These are phyloP conservation scores for Nothobranchius kuhntae DNA, from an alignment of 2,113 vertebrate genomes.

Conservation along the genomic window DNA sequence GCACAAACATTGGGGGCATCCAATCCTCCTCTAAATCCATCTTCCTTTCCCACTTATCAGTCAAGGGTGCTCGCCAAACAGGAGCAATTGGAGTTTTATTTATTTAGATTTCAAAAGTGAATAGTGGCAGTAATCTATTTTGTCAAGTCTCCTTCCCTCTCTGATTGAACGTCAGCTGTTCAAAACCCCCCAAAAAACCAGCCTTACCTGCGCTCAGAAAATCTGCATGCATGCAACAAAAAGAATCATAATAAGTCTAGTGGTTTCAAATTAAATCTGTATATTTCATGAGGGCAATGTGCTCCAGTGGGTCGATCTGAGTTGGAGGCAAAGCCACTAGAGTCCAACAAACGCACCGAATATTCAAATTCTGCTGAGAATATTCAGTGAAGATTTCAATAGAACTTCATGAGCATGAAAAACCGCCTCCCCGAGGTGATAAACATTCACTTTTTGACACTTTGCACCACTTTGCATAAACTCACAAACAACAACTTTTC, in stretches of 20 bases:
- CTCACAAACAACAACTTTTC: not conserved
- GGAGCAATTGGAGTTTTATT: constrained; percentile 48
- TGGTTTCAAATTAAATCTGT: constrained; percentile 21
- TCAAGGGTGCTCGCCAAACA: constrained; percentile 51
- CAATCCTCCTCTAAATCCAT: constrained; percentile 62
- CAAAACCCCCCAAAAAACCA: not conserved
- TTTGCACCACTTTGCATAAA: constrained; percentile 16
- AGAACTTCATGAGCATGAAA: constrained; percentile 25
- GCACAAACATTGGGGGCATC: constrained; percentile 62
- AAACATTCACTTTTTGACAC: constrained; percentile 1
- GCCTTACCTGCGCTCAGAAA: not conserved
- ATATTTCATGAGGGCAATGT: constrained; percentile 8
- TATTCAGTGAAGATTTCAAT: constrained; percentile 11
- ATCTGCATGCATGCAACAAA: not conserved
- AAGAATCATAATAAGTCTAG: not conserved
- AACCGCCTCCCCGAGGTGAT: constrained; percentile 1
- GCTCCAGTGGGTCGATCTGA: not conserved
- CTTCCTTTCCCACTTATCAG: constrained; percentile 54
- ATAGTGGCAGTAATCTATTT: constrained; percentile 36
- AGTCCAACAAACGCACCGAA: constrained; percentile 6
- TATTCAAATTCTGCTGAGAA: constrained; percentile 20
- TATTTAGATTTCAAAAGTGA: constrained; percentile 57
- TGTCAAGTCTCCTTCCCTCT: constrained; percentile 34
- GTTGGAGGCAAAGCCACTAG: constrained; percentile 6
- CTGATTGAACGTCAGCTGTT: constrained; percentile 30